Conservation (phyloP, 2,113 vertebrate species). For the Callionymus lyra region DNA sequence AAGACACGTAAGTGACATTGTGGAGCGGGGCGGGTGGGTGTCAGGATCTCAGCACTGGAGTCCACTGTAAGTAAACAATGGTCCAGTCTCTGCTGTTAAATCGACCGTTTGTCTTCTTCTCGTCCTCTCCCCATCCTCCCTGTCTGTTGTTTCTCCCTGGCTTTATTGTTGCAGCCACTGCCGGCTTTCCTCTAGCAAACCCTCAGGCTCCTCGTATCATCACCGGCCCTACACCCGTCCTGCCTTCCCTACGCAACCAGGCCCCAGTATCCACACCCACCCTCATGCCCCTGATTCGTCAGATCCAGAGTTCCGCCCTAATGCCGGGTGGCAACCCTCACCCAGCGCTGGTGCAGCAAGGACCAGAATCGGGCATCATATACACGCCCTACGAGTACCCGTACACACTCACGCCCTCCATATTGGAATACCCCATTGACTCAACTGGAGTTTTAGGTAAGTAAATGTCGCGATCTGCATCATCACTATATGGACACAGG, state of each 20-base stretch:
- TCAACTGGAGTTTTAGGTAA: slow-evolving; percentile 97
- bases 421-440: slow-evolving; percentile 98
- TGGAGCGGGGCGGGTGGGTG: slow-evolving; percentile 40
- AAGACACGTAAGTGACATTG: slow-evolving; percentile 89
- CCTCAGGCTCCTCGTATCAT: slow-evolving; percentile 92
- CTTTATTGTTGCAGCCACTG: slow-evolving; percentile 58
- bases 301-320: slow-evolving; percentile 89
- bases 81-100: slow-evolving; percentile 44
- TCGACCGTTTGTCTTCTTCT: slow-evolving; percentile 37
- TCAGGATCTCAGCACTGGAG: slow-evolving; percentile 43
- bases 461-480: slow-evolving; percentile 11
- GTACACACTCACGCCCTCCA: slow-evolving; percentile 94
- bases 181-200: slow-evolving; percentile 90
- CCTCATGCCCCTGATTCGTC: slow-evolving; percentile 98
- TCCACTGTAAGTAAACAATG: slow-evolving; percentile 55
- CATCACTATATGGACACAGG: slow-evolving; percentile 38
- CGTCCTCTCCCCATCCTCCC: slow-evolving; percentile 22
- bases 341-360: slow-evolving; percentile 83
- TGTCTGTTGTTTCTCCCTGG: slow-evolving; percentile 25
- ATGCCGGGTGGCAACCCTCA: slow-evolving; percentile 90
- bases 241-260: slow-evolving; percentile 83
- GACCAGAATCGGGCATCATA: slow-evolving; percentile 91
- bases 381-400: slow-evolving; percentile 98
- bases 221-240: slow-evolving; percentile 86
- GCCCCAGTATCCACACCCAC: slow-evolving; percentile 81